Percentiles rank a stretch among this genome's conserved stretches.
phyloP scores from a whole-genome alignment of 1,140 invertebrate species.

The Agrilus planipennis region DNA sequence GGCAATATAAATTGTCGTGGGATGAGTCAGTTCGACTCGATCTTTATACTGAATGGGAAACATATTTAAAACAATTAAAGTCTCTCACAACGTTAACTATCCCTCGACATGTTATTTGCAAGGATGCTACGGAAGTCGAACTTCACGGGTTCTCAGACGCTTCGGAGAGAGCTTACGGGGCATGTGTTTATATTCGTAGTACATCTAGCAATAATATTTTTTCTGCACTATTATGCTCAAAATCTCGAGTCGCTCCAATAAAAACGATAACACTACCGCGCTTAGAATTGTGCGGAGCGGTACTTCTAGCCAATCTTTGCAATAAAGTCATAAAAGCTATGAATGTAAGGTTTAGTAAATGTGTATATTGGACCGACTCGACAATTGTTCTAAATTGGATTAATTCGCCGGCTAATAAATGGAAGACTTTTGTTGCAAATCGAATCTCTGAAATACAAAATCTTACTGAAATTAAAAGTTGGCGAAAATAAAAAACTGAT shows the following conservation, averaged over 20 bases:
- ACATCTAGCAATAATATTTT: constrained; percentile 10
- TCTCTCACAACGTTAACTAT: neutral
- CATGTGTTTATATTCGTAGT: constrained; percentile 20
- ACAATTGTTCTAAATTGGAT: constrained; percentile 12
- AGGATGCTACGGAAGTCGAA: constrained; percentile 11
- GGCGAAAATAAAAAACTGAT: constrained; percentile 17
- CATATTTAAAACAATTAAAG: neutral
- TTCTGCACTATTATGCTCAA: constrained; percentile 11
- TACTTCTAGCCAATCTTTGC: constrained; percentile 21
- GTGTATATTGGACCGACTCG: constrained; percentile 9
- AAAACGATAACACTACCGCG: constrained; percentile 15
- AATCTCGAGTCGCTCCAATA: constrained; percentile 19
- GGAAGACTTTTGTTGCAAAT: constrained; percentile 25
- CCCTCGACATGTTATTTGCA: neutral
- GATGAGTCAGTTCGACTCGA: constrained; percentile 4
- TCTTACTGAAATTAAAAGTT: constrained; percentile 9
- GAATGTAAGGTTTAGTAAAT: constrained; percentile 13
- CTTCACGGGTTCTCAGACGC: constrained; percentile 29
- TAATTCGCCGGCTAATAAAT: constrained; percentile 5
- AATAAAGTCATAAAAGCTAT: constrained; percentile 14
- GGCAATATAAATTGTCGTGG: neutral
- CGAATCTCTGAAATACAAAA: constrained; percentile 27
- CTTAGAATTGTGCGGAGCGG: constrained; percentile 23
- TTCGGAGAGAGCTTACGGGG: constrained; percentile 18
- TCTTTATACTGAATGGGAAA: constrained; percentile 3